A percentile compares a stretch with the other conserved stretches of the same genome.
phyloP scores from a whole-genome alignment of 2,113 vertebrate species.

The Numenius arquata region DNA sequence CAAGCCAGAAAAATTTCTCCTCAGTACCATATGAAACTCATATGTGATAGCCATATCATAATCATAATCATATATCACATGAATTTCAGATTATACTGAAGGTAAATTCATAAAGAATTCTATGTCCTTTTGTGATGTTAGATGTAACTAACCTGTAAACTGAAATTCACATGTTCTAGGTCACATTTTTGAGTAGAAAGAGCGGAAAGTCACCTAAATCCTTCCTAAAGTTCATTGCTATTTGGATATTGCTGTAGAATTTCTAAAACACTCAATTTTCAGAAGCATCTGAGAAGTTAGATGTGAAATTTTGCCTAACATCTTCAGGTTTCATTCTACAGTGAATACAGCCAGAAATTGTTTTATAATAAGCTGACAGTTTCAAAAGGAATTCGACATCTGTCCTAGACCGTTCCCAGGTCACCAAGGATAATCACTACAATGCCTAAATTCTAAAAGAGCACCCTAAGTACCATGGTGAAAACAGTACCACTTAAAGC shows the following conservation, averaged over 20 bases:
- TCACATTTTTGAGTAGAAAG: background rate
- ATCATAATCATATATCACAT: background rate
- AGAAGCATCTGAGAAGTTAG: background rate
- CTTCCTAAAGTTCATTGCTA: background rate
- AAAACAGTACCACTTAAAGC: background rate
- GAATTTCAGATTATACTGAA: background rate
- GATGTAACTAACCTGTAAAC: background rate
- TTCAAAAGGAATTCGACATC: accelerated
- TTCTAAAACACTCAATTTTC: background rate
- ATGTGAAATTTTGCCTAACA: background rate
- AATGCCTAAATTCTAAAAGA: background rate
- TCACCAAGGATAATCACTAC: background rate
- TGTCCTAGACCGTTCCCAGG: background rate
- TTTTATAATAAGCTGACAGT: background rate
- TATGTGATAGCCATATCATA: background rate
- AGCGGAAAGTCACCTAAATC: background rate
- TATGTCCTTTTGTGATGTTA: background rate
- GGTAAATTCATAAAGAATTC: background rate
- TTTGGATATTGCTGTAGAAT: background rate
- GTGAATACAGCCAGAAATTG: background rate
- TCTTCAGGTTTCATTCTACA: background rate
- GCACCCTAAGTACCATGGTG: background rate
- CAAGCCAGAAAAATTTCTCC: background rate
- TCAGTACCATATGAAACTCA: background rate
- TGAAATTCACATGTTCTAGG: background rate